A percentile compares a stretch with the other conserved stretches of the same genome.
These are phyloP conservation scores for Autographa gamma DNA, from an alignment of 2,888 invertebrate genomes.

Conservation along the genomic window DNA sequence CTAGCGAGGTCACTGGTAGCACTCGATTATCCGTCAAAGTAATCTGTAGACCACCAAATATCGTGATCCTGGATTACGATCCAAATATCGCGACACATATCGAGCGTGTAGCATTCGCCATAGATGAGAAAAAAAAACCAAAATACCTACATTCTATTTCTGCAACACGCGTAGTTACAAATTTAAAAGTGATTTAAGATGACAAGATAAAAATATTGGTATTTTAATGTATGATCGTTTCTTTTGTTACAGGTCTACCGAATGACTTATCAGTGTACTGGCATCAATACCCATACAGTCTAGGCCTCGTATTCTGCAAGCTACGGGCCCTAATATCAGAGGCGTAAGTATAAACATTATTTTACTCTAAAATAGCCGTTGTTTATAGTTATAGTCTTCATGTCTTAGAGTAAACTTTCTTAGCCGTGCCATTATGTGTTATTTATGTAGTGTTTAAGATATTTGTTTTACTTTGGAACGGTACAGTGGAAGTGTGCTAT, in stretches of 20 bases:
- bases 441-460: background rate
- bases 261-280: slow-evolving; percentile 95
- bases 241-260: slow-evolving; percentile 92
- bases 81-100: too few species aligned
- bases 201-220: too few species aligned
- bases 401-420: background rate
- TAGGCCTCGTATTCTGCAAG: slow-evolving; percentile 95
- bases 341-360: slow-evolving; percentile 90
- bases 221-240: too few species aligned
- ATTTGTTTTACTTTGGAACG: background rate
- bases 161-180: too few species aligned
- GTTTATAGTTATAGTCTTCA: background rate
- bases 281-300: slow-evolving; percentile 96
- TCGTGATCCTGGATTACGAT: too few species aligned
- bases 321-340: slow-evolving; percentile 94
- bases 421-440: background rate
- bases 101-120: too few species aligned
- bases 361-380: background rate
- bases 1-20: too few species aligned
- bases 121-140: too few species aligned
- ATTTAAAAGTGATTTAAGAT: too few species aligned
- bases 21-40: too few species aligned
- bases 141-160: too few species aligned
- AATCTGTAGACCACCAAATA: too few species aligned
- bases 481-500: background rate